Conservation (phyloP, 2,888 invertebrate species). For the Philereme vetulata region DNA sequence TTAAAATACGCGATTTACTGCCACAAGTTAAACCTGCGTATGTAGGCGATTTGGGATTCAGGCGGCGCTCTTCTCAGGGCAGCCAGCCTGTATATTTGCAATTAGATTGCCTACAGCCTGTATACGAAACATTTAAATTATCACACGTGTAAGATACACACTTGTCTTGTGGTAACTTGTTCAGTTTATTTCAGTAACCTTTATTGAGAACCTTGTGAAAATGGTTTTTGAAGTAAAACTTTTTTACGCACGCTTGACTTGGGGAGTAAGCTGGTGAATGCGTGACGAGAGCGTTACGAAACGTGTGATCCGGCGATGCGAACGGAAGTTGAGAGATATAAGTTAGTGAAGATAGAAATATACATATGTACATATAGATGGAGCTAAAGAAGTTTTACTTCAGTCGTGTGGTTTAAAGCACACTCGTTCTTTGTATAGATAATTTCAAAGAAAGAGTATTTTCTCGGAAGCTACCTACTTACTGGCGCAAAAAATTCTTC, state of each 20-base stretch:
- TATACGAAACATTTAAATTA: constrained; percentile 52
- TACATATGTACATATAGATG: too few relatives aligned
- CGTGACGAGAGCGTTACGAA: too few relatives aligned
- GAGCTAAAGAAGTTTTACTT: too few relatives aligned
- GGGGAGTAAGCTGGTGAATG: too few relatives aligned
- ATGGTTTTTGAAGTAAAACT: too few relatives aligned
- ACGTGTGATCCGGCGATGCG: too few relatives aligned
- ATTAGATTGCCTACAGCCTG: constrained; percentile 57
- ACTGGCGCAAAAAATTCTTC: constrained; percentile 25
- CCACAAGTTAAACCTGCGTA: constrained; percentile 24
- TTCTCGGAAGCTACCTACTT: not conserved
- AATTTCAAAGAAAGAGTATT: constrained; percentile 1
- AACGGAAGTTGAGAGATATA: too few relatives aligned
- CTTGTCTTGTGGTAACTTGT: constrained; percentile 11
- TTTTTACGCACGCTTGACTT: too few relatives aligned
- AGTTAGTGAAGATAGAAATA: too few relatives aligned
- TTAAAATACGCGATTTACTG: constrained; percentile 39
- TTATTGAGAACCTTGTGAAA: constrained; percentile 4
- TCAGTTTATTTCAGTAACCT: constrained; percentile 4
- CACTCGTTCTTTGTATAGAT: too few relatives aligned
- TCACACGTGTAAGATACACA: constrained; percentile 39
- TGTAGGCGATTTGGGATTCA: constrained; percentile 52
- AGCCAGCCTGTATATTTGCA: constrained; percentile 58
- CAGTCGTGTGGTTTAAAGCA: too few relatives aligned
- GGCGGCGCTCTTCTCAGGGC: constrained; percentile 41